Evolutionary conservation across 2,113 vertebrate genomes (phyloP), one percentile per base, ranked within the genome.

Genomic region (Eretmochelys imbricata): DNA sequence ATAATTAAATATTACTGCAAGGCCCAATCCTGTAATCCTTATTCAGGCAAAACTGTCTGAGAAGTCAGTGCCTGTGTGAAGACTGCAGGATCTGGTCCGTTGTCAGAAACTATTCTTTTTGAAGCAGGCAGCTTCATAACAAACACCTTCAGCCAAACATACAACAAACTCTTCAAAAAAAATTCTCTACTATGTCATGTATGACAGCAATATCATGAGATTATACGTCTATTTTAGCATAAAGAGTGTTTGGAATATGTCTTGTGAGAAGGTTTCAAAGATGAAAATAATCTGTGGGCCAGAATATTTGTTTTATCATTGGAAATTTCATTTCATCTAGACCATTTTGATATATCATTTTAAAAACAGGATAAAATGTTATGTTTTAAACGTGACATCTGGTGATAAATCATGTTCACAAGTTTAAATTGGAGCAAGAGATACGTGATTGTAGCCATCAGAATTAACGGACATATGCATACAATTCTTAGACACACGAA

Each of bases 401-500:
- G 11, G 82, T 88, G 72, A 49, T 75, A 59, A 82, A 55, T 50
- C 29, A 46, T 11, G 79, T 80, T 92, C 53, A 31, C 46, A 86
- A 82, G 51, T 88, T 82, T 89, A 88, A 54, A 86, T 51, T 94
- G 13, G 51, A 2, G 31, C 57, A 42, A 81, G 59, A 80, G n/a
- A 81, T 19, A 57, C 65, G 19, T 49, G 24, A 65, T 72, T 93
- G n/a, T 31, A 90, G 20, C 84, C 38, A 78, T 72, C 93, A 87
- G 83, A n/a, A 59, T 53, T 93, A 90, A 96, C 42, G 42, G 5
- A 1, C 38, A 12, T 97, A 17, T 96, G 59, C 93, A 54, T 96
- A 46, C 91, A 93, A 98, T 98, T 97, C 96, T 93, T 97, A 99
- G 99, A 98, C 99, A 99, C 94, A 98, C 99, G 97, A 99, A 99